Evolutionary conservation across 2,113 vertebrate genomes (phyloP).

Genomic region (Malurus cyaneus): DNA sequence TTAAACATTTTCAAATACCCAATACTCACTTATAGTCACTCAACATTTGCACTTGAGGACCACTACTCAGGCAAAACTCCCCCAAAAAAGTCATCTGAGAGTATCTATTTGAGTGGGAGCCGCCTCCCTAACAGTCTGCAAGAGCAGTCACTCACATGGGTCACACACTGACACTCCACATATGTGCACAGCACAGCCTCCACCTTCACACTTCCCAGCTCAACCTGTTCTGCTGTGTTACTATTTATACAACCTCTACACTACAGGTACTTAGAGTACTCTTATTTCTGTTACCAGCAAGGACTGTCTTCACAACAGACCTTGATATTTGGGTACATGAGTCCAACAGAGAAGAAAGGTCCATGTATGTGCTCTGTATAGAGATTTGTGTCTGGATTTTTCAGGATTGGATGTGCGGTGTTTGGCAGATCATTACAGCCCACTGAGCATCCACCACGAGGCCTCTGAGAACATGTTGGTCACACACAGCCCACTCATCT

Average conservation of each 20-base stretch:
- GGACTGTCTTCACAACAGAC: neutral
- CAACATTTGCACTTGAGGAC: neutral
- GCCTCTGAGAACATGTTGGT: neutral
- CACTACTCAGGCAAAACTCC: neutral
- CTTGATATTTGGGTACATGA: accelerated
- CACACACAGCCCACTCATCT: neutral
- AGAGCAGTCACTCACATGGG: neutral
- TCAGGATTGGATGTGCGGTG: neutral
- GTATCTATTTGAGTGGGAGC: neutral
- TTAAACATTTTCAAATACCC: neutral
- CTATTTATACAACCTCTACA: neutral
- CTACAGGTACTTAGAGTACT: neutral
- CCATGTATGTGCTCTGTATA: neutral
- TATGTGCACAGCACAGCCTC: neutral
- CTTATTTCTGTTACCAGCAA: neutral
- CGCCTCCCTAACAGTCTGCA: neutral
- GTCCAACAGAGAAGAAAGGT: neutral
- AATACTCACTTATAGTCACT: neutral
- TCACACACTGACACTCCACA: neutral
- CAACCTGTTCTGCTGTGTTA: neutral
- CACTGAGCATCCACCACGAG: neutral
- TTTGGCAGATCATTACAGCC: neutral
- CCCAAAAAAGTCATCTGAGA: neutral
- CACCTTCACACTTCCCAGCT: neutral
- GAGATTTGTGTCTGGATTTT: neutral